Conservation (phyloP, 1,140 invertebrate genomes). For the Sitobion miscanthi region DNA sequence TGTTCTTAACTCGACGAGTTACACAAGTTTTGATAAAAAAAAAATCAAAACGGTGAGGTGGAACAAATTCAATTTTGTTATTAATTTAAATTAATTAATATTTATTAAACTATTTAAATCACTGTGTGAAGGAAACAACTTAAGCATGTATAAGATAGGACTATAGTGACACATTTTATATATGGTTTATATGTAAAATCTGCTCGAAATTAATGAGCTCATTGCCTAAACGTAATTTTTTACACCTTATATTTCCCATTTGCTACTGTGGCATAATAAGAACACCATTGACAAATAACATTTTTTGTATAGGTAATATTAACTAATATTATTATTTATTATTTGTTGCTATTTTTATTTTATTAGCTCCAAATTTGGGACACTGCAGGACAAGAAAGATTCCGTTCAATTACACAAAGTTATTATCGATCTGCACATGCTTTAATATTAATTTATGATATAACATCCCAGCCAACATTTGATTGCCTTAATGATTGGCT, state of each 20-base stretch:
- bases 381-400: conserved; percentile 95
- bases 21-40: no score
- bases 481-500: conserved; percentile 95
- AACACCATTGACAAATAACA: not conserved
- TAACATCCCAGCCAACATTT: conserved; percentile 95
- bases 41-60: not conserved
- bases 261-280: not conserved
- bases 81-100: no score
- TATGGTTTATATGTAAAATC: not conserved
- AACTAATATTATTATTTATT: not conserved
- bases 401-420: conserved; percentile 96
- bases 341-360: not conserved
- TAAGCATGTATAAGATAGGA: no score
- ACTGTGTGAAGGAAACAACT: no score
- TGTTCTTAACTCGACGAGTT: no score
- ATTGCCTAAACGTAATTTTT: not conserved
- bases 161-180: not conserved
- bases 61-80: no score
- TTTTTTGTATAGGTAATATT: not conserved
- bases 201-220: not conserved
- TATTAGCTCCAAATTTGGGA: conserved; percentile 97
- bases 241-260: not conserved
- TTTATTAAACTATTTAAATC: no score
- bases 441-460: conserved; percentile 96
- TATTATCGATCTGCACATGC: conserved; percentile 98